Conservation (phyloP, 2,888 invertebrate species). For the Lasioglossum lativentre region DNA sequence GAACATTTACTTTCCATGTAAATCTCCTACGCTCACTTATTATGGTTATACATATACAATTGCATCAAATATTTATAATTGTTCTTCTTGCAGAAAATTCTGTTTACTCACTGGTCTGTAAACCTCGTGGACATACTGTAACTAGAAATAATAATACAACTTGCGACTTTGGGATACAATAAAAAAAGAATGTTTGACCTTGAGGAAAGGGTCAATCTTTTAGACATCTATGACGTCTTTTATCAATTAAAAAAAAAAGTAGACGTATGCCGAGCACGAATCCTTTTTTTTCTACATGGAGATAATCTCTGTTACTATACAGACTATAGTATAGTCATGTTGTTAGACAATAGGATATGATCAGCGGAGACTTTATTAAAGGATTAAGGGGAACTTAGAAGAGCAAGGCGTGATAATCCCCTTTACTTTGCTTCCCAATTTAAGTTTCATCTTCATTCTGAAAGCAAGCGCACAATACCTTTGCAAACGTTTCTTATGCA, state of each 20-base stretch:
- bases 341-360: conserved; percentile 11
- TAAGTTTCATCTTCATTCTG: conserved; percentile 29
- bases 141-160: neutral
- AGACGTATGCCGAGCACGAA: no score
- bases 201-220: no score
- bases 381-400: conserved; percentile 10
- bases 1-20: conserved; percentile 3
- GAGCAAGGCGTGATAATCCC: neutral
- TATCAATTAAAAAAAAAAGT: no score
- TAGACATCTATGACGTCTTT: no score
- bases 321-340: no score
- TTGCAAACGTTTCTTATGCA: neutral
- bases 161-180: no score
- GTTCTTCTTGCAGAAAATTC: neutral
- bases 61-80: neutral
- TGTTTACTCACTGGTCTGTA: neutral
- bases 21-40: conserved; percentile 1
- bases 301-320: no score
- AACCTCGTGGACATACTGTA: neutral
- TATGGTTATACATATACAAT: neutral
- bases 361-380: neutral
- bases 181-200: no score
- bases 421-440: conserved; percentile 16
- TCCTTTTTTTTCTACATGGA: no score
- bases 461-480: neutral